Conservation (phyloP, 2,797 vertebrate species). For the Schizopygopsis pylzovi region DNA sequence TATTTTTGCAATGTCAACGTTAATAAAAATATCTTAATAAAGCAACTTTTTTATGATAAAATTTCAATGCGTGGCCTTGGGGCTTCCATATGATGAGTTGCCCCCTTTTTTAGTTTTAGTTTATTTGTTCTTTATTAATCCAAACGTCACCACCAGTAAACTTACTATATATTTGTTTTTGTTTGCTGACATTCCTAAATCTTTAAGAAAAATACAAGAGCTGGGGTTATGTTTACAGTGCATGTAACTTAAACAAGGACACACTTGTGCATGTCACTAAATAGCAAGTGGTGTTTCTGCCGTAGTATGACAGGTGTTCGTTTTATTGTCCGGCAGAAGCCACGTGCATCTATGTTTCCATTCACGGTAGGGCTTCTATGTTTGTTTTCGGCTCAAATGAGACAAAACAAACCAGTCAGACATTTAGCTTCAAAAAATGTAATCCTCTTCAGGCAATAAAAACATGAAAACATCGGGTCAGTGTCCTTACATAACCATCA, state of each 20-base stretch:
- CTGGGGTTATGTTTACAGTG: not conserved
- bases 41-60: not conserved
- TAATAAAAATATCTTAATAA: not conserved
- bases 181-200: not conserved
- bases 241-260: not conserved
- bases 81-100: not conserved
- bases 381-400: not conserved
- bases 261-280: constrained; percentile 18
- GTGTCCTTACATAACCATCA: constrained; percentile 20
- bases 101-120: not conserved
- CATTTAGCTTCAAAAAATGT: constrained; percentile 6
- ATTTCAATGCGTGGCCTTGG: not conserved
- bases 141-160: not conserved
- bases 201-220: not conserved
- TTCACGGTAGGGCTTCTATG: not conserved
- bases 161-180: not conserved
- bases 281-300: not conserved
- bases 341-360: constrained; percentile 19
- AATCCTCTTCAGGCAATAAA: not conserved
- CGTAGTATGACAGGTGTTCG: constrained; percentile 4
- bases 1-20: not conserved
- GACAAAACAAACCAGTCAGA: constrained; percentile 16
- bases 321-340: constrained; percentile 19
- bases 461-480: not conserved
- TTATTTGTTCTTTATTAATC: not conserved